Percentiles rank a stretch among this genome's conserved stretches.
These are phyloP conservation scores for Oxyteleia sp. DNA, from an alignment of 2,888 invertebrate genomes.

Conservation along the genomic window DNA sequence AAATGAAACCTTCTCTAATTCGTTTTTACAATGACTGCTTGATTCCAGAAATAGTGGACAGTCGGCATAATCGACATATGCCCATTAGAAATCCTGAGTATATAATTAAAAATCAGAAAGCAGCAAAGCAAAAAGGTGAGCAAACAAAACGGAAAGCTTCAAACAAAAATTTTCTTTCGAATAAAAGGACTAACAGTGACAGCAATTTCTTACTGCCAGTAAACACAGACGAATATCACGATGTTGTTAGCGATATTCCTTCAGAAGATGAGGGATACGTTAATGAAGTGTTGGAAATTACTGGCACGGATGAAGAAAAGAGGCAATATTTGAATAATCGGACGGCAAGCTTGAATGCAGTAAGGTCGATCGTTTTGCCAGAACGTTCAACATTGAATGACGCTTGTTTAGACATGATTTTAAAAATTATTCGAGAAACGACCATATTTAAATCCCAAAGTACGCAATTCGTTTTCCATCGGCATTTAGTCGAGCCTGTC, in stretches of 20 bases:
- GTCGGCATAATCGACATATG: conserved; percentile 18
- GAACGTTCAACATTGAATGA: background rate
- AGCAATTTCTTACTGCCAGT: background rate
- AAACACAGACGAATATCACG: background rate
- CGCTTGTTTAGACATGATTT: background rate
- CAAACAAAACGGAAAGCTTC: background rate
- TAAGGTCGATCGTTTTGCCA: background rate
- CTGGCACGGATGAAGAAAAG: background rate
- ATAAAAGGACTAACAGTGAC: too few species aligned
- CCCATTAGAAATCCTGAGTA: conserved; percentile 10
- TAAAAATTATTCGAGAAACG: background rate
- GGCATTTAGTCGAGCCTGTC: background rate
- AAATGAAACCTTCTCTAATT: background rate
- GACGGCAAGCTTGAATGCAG: background rate
- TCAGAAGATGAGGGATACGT: background rate
- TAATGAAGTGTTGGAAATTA: background rate
- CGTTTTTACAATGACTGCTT: conserved; percentile 9
- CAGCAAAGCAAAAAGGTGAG: background rate
- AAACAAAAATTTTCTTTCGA: too few species aligned
- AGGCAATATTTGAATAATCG: background rate
- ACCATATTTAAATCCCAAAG: background rate
- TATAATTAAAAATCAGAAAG: conserved; percentile 1
- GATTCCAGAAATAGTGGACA: conserved; percentile 17
- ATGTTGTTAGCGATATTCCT: background rate
- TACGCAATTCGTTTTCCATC: background rate